These are phyloP conservation scores for Subacronicta megacephala DNA, from an alignment of 2,888 invertebrate genomes.

Conservation along the genomic window DNA sequence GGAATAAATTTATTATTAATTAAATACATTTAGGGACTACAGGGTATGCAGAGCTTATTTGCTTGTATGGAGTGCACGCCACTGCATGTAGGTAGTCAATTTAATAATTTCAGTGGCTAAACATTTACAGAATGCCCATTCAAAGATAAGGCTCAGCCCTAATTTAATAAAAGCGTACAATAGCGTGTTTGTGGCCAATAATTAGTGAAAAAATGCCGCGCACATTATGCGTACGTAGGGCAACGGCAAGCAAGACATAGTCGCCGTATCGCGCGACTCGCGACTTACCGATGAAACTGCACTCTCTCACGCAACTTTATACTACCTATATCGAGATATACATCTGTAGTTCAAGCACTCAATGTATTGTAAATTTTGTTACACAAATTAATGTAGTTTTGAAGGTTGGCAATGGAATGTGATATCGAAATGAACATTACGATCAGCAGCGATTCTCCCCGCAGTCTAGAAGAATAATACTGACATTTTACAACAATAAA, in stretches of 20 bases:
- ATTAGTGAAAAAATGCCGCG: constrained; percentile 50
- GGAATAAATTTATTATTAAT: no score
- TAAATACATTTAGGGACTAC: no score
- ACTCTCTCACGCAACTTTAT: constrained; percentile 45
- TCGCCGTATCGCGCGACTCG: constrained; percentile 27
- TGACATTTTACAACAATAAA: no score
- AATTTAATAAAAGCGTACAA: constrained; percentile 54
- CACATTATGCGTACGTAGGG: constrained; percentile 31
- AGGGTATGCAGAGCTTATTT: no score
- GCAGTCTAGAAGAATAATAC: no score
- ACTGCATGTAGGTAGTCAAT: no score
- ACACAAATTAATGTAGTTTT: constrained; percentile 14
- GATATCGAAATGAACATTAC: no score
- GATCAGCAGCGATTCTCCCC: no score
- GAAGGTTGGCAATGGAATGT: constrained; percentile 1
- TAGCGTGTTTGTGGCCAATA: constrained; percentile 54
- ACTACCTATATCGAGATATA: constrained; percentile 40
- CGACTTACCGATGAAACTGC: constrained; percentile 35
- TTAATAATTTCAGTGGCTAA: constrained; percentile 25
- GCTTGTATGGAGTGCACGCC: no score
- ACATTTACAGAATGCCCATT: constrained; percentile 26
- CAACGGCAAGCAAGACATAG: constrained; percentile 27
- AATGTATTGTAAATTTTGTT: constrained; percentile 31
- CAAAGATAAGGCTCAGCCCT: constrained; percentile 39
- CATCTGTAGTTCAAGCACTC: constrained; percentile 28